Base-by-base conservation (phyloP, 2,888 invertebrate genomes). In the Corbicula japonica region DNA sequence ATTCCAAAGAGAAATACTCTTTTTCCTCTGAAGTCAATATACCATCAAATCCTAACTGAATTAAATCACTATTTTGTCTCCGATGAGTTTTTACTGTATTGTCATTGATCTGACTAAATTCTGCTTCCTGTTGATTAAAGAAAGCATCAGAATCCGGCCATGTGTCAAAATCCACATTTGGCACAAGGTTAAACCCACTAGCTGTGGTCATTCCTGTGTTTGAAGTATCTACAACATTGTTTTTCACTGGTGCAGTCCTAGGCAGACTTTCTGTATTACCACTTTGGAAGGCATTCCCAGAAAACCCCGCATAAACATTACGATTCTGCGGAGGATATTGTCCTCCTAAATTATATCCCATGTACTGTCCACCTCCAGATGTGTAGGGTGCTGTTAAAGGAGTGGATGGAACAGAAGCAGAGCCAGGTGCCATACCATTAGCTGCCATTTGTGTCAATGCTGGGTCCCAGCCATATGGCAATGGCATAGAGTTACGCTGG, bases 1-100 rank as follows among this genome's bases (percentile, higher is more conserved):
- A 89, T 41, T 88, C 88, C 54, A 91, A 66, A 8, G 90, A 88
- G n/a, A 91, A 85, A 79, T 91, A 91, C 48, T 91, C 91, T 30
- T 88, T 88, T 30, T 88, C 89, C 46, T 85, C 86, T 32, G 83
- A 71, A 10, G 80, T 81, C 73, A 72, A 60, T 61, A 75, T 38
- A 23, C 75, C 76, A 58, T 83, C 83, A 78, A 83, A 83, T 28
- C 83, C 83, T 30, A 87, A 70, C 58, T 88, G 79, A 38, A 91
- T 90, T n/a, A 90, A 79, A 69, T 90, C 88, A 78, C 72, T 83
- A 28, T 63, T 80, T 54, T 75, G 80, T 32, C 80, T 73, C 60
- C 61, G 65, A 10, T 81, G 80, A 15, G 69, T 71, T 76, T 69
- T 74, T 15, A 69, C 41, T 23, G 62, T 52, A 46, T 65, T 68